Percentiles rank a stretch among this genome's conserved stretches.
phyloP scores from a whole-genome alignment of 2,113 vertebrate species.

The Peromyscus polionotus region DNA sequence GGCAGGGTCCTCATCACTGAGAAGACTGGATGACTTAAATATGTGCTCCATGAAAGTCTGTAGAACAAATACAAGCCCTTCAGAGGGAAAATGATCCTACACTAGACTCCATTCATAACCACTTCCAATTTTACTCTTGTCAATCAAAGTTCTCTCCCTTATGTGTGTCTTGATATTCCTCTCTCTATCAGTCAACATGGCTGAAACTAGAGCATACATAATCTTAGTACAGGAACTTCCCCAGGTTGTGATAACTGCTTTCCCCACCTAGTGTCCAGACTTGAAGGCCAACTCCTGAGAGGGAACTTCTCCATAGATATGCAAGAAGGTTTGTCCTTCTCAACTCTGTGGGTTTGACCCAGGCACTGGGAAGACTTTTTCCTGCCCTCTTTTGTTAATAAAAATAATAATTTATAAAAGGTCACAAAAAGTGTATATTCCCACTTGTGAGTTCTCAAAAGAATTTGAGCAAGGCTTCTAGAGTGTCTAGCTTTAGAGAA shows the following conservation, averaged over 20 bases:
- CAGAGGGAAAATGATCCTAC: background rate
- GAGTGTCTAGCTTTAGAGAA: background rate
- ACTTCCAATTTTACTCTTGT: background rate
- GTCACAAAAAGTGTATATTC: background rate
- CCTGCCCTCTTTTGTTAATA: background rate
- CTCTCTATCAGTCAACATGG: background rate
- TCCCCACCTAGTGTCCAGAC: slow-evolving; percentile 31
- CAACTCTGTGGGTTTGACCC: background rate
- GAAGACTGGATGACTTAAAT: background rate
- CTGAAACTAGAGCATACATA: background rate
- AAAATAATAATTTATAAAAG: background rate
- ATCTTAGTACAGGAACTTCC: background rate
- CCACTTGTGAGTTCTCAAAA: background rate
- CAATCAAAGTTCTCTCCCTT: background rate
- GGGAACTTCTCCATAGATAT: background rate
- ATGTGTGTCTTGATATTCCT: background rate
- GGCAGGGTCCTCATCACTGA: too few species aligned
- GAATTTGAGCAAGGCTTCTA: background rate
- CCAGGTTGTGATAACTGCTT: background rate
- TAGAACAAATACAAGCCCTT: background rate
- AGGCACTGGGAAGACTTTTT: background rate
- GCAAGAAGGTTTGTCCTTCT: background rate
- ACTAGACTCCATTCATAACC: background rate
- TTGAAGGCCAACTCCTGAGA: background rate
- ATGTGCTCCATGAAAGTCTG: background rate